These are phyloP conservation scores for Syrmaticus mikado DNA, from an alignment of 2,113 vertebrate species.

Conservation along the genomic window DNA sequence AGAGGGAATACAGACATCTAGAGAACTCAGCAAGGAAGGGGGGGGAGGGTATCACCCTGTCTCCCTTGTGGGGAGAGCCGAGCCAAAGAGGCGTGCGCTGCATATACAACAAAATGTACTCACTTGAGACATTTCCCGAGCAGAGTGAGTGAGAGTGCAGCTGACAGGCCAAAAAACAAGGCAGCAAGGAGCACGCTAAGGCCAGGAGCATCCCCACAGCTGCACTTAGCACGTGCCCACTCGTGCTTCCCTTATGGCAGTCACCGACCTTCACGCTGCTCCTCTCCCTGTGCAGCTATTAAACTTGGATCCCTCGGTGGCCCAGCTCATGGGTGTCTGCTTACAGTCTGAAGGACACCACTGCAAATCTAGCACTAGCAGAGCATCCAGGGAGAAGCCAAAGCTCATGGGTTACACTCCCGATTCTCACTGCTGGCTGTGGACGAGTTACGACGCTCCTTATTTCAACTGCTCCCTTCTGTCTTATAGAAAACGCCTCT, in stretches of 20 bases:
- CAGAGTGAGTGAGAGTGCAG: not conserved
- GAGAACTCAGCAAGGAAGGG: not conserved
- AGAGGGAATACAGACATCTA: not conserved
- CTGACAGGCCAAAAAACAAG: not conserved
- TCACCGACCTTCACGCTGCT: not conserved
- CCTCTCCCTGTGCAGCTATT: not conserved
- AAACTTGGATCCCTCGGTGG: fast-evolving
- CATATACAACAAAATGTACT: not conserved
- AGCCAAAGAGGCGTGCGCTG: not conserved
- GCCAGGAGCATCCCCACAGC: not conserved
- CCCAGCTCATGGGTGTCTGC: not conserved
- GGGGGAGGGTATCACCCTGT: fast-evolving
- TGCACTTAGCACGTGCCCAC: fast-evolving
- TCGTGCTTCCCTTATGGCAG: no score
- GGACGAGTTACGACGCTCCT: not conserved
- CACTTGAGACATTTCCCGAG: not conserved
- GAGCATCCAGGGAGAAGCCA: not conserved
- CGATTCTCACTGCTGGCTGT: not conserved
- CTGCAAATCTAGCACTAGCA: not conserved
- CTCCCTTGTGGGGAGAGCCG: not conserved
- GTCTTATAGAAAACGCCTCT: not conserved
- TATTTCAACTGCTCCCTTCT: not conserved
- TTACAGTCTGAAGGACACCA: not conserved
- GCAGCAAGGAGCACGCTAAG: not conserved
- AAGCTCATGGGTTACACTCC: not conserved